These are phyloP conservation scores for Formica aserva DNA, from an alignment of 2,888 invertebrate genomes.

Conservation along the genomic window DNA sequence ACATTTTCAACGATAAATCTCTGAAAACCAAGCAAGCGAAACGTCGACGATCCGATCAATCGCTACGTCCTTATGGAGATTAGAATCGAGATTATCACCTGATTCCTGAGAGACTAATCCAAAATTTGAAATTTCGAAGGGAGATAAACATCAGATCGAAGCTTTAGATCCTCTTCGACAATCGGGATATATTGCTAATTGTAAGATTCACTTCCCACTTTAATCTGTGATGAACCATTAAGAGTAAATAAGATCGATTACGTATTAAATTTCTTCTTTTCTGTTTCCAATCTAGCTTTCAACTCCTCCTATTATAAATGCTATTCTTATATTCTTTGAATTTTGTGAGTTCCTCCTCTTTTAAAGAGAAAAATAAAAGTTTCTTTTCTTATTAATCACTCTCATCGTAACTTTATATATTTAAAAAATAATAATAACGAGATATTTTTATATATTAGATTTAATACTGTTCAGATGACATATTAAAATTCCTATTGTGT, in stretches of 20 bases:
- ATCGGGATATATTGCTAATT: conserved; percentile 7
- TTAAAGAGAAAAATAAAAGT: not conserved
- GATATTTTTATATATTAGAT: not conserved
- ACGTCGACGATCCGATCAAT: conserved; percentile 8
- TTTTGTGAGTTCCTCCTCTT: not conserved
- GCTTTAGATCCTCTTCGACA: conserved; percentile 3
- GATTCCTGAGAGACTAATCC: conserved; percentile 39
- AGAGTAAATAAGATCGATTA: conserved; percentile 1
- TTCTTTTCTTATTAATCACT: not conserved
- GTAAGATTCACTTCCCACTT: not conserved
- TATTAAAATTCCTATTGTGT: not conserved
- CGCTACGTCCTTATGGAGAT: conserved; percentile 24
- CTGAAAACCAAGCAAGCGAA: conserved; percentile 13
- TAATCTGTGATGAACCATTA: not conserved
- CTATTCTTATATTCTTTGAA: not conserved
- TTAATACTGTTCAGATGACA: not conserved
- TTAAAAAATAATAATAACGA: conserved; percentile 5
- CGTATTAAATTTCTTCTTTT: conserved; percentile 3
- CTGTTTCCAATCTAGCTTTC: not conserved
- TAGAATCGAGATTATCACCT: conserved; percentile 55
- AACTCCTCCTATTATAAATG: not conserved
- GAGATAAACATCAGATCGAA: conserved; percentile 24
- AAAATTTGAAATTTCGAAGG: conserved; percentile 59
- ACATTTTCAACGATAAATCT: conserved; percentile 48
- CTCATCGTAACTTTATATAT: not conserved